Evolutionary conservation across 2,888 invertebrate genomes (phyloP), one percentile per base, ranked within the genome.

Genomic region (Dynastes hyllus): DNA sequence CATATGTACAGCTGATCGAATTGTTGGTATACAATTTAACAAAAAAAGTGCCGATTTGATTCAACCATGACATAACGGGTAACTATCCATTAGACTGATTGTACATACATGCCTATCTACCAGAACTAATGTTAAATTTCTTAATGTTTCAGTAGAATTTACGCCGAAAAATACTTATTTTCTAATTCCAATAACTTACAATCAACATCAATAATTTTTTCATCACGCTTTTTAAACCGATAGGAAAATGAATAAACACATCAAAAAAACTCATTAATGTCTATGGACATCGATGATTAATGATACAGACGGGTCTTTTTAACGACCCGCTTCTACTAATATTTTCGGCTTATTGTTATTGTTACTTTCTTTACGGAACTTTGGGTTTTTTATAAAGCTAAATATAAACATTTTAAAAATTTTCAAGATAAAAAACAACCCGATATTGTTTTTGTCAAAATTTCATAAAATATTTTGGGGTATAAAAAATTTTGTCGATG

Each of bases 211-310:
- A 53, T 27, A 51, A 66, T 51, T 29, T 51, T 50, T 50, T 50
- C 50, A 27, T 69, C 32, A 13, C 27, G 9, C 11, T 69, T 51
- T 66, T 51, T 51, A 29, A 51, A 27, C 16, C 22, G 27, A 27
- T 51, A 50, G 2, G 13, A 50, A 63, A 32, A 27, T 69, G 27
- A 69, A 69, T 69, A 51, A 51, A 69, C 51, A 69, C 8, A 51
- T 69, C 69, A 69, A 69, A 9, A 22, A 9, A 22, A 9, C 22
- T 29, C 69, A 51, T 69, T 69, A 69, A 51, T 29, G 29, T 51
- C 50, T 51, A 8, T 27, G 5, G 22, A 5, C 29, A 51, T 16
- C 27, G 13, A 69, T 69, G 69, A 69, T 51, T 51, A 69, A 69
- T 51, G 69, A 69, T 32, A n/a, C 13, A 29, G 3, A 9, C 50